phyloP scores from a whole-genome alignment of 2,797 vertebrate genomes.

The Gobio occitaniae region DNA sequence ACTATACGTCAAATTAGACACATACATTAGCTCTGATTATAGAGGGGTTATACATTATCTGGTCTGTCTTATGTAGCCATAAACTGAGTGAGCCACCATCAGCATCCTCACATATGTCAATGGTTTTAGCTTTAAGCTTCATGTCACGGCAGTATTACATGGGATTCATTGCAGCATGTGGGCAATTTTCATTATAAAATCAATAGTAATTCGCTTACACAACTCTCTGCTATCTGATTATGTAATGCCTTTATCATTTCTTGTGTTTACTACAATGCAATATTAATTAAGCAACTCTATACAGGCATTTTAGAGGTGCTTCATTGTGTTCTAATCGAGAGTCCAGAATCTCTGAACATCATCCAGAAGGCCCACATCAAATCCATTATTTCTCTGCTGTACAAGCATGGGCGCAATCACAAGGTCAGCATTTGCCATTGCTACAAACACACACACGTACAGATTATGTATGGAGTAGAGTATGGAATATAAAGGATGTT shows the following conservation, averaged over 20 bases:
- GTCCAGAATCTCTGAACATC: slow-evolving; percentile 96
- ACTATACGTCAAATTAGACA: slow-evolving; percentile 23
- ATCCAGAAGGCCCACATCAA: slow-evolving; percentile 95
- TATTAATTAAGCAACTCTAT: slow-evolving; percentile 37
- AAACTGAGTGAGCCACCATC: background rate
- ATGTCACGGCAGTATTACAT: background rate
- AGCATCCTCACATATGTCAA: slow-evolving; percentile 36
- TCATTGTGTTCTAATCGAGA: slow-evolving; percentile 95
- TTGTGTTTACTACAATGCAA: slow-evolving; percentile 20
- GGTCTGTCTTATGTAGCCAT: slow-evolving; percentile 18
- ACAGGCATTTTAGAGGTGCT: slow-evolving; percentile 96
- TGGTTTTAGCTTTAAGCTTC: slow-evolving; percentile 25
- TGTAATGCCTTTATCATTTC: slow-evolving; percentile 1
- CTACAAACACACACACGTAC: slow-evolving; percentile 9
- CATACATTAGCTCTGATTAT: slow-evolving; percentile 38
- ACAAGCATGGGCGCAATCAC: slow-evolving; percentile 97
- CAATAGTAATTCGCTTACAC: slow-evolving; percentile 21
- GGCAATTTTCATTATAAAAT: background rate
- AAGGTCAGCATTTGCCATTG: slow-evolving; percentile 82
- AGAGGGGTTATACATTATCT: background rate
- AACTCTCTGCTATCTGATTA: slow-evolving; percentile 1
- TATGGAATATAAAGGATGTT: slow-evolving; percentile 11
- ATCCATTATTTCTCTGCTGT: slow-evolving; percentile 95
- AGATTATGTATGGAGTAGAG: background rate
- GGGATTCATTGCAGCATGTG: background rate